phyloP scores from a whole-genome alignment of 2,888 invertebrate species.

The Anarsia innoxiella region DNA sequence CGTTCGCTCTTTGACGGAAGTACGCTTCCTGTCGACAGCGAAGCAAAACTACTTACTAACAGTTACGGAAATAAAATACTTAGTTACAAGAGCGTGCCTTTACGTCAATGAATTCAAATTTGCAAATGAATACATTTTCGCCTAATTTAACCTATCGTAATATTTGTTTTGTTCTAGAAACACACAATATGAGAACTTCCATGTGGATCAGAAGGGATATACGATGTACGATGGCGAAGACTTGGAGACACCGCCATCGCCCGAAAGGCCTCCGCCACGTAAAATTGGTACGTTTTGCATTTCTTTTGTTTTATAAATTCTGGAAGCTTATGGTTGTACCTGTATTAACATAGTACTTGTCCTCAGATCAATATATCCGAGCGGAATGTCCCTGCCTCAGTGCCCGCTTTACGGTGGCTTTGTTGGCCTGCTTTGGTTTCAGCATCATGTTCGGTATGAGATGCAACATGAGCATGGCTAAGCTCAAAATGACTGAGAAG shows the following conservation, averaged over 20 bases:
- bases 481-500: conserved; percentile 85
- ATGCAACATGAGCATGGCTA: conserved; percentile 99
- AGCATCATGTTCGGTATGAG: conserved; percentile 98
- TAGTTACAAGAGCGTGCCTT: no score
- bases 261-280: conserved; percentile 88
- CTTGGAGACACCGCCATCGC: conserved; percentile 86
- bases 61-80: not conserved
- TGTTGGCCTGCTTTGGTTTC: conserved; percentile 91
- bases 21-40: not conserved
- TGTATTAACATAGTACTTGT: no score
- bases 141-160: not conserved
- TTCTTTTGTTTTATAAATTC: not conserved
- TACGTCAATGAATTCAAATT: no score
- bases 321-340: no score
- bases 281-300: conserved; percentile 75
- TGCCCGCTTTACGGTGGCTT: conserved; percentile 90
- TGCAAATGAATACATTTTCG: not conserved
- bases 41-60: conserved; percentile 6
- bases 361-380: conserved; percentile 89
- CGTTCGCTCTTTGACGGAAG: conserved; percentile 3
- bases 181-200: conserved; percentile 79
- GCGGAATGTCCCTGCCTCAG: conserved; percentile 91
- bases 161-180: conserved; percentile 67
- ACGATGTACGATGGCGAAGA: conserved; percentile 80
- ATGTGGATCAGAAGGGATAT: conserved; percentile 75